A percentile compares a stretch with the other conserved stretches of the same genome.
Evolutionary conservation across 2,113 vertebrate genomes (phyloP).

Genomic region (Fulica atra): DNA sequence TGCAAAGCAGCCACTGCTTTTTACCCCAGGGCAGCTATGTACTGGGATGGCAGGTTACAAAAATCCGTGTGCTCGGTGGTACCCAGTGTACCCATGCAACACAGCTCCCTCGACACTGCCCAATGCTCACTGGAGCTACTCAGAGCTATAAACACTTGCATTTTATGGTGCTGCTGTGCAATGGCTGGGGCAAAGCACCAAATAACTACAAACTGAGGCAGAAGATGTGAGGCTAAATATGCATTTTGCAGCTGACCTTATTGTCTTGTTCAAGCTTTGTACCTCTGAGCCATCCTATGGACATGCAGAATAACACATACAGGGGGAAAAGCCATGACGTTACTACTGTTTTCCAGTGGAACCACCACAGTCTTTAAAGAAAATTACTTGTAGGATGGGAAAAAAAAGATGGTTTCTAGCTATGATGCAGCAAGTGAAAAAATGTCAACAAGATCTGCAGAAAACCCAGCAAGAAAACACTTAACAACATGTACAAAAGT

Average conservation of each 20-base stretch:
- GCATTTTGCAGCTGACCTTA: not conserved
- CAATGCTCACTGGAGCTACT: not conserved
- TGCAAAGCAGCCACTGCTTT: not conserved
- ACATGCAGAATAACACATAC: not conserved
- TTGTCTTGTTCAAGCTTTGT: slow-evolving; percentile 27
- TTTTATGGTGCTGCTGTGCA: not conserved
- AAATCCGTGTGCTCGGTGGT: not conserved
- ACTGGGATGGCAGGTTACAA: not conserved
- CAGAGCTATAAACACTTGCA: not conserved
- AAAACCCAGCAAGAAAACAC: not conserved
- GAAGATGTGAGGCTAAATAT: not conserved
- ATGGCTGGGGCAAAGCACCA: not conserved
- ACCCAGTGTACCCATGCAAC: not conserved
- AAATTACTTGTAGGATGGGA: not conserved
- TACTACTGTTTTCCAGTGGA: not conserved
- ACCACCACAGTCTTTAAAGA: not conserved
- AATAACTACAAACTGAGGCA: not conserved
- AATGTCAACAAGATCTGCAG: not conserved
- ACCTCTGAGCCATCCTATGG: not conserved
- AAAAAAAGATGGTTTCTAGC: not conserved
- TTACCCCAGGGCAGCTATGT: not conserved
- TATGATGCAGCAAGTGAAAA: not conserved
- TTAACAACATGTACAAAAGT: not conserved
- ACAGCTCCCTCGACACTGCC: not conserved
- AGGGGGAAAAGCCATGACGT: not conserved